Conservation (phyloP, 1,140 invertebrate species). For the Anastrepha obliqua region DNA sequence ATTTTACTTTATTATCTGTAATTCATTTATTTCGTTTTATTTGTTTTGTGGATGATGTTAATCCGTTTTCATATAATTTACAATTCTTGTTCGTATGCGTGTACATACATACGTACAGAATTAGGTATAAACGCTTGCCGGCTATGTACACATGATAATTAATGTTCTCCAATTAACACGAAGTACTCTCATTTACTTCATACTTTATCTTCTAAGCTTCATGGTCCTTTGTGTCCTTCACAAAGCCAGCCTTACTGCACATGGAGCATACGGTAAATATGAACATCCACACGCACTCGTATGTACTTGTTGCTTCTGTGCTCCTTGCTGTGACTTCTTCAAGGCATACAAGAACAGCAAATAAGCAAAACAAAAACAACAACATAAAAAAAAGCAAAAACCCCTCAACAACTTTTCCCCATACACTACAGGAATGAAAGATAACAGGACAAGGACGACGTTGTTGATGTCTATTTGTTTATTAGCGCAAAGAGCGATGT, state of each 20-base stretch:
- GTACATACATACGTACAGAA: neutral
- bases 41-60: no score
- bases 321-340: neutral
- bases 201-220: conserved; percentile 8
- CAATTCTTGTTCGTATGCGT: neutral
- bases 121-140: neutral
- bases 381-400: neutral
- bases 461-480: conserved; percentile 15
- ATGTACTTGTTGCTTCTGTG: neutral
- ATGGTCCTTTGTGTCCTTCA: no score
- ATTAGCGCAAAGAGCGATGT: neutral
- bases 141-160: neutral
- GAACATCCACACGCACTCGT: neutral
- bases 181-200: conserved; percentile 14
- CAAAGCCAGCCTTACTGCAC: no score
- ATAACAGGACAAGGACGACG: conserved; percentile 6
- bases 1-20: no score
- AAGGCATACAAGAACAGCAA: neutral
- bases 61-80: neutral
- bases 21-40: no score
- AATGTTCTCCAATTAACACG: conserved; percentile 46
- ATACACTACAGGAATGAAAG: neutral
- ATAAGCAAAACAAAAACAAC: neutral
- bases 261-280: no score
- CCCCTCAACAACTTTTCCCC: neutral